These are phyloP conservation scores for Neria commutata DNA, from an alignment of 2,888 invertebrate genomes.

Conservation along the genomic window DNA sequence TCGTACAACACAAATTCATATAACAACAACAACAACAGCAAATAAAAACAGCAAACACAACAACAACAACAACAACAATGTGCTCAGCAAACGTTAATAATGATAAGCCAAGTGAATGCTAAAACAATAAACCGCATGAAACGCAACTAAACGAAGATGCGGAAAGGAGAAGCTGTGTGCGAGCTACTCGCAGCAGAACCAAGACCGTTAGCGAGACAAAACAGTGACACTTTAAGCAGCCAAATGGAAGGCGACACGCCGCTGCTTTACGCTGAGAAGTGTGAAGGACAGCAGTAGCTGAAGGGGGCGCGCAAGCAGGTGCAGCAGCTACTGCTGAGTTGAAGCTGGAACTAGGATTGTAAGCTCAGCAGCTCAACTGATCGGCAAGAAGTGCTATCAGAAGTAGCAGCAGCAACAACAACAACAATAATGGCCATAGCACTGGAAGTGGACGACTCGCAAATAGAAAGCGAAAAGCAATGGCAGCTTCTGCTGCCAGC, in stretches of 20 bases:
- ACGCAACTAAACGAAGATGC: neutral
- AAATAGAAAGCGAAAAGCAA: no score
- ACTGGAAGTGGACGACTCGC: no score
- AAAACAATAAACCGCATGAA: neutral
- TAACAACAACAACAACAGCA: neutral
- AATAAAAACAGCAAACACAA: neutral
- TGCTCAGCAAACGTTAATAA: constrained; percentile 1
- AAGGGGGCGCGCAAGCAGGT: neutral
- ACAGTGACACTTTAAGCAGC: neutral
- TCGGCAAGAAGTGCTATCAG: no score
- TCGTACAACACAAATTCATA: neutral
- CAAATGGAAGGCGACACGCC: neutral
- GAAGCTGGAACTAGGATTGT: no score
- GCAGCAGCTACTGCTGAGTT: neutral
- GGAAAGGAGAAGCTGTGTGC: neutral
- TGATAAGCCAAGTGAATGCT: constrained; percentile 1
- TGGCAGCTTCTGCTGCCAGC: no score
- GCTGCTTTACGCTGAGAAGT: neutral
- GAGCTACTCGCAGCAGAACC: no score
- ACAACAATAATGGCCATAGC: no score
- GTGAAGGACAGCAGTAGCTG: neutral
- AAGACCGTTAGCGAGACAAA: neutral
- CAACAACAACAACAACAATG: neutral
- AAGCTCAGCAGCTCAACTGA: no score
- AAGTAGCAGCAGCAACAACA: no score